Base-by-base conservation (phyloP, 2,888 invertebrate species). In the Litoditis marina region DNA sequence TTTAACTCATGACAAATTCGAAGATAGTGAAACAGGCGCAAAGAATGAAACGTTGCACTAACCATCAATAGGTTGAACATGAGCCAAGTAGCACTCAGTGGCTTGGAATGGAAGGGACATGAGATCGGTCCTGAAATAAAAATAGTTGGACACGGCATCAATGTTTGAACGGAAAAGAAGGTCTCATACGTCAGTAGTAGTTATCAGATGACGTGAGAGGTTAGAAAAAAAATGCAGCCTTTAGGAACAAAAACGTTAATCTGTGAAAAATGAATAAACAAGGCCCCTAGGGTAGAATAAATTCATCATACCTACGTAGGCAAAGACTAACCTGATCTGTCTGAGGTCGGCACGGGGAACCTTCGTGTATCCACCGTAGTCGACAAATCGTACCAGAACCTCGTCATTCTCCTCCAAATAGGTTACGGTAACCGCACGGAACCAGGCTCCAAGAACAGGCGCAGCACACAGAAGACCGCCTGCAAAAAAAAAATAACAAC, bases 31-130 rank as follows among this genome's bases (percentile, higher is more conserved):
- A n/a, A n/a, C n/a, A n/a, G n/a, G n/a, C 19, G 25, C 8, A 5
- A 44, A 44, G 16, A 5, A 44, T 44, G 5, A 54, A 39, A 28
- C 11, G 25, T 11, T 7, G n/a, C 44, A 83, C 83, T 84, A 85
- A 89, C 92, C 89, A 82, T 88, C 88, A 62, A 88, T 86, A 61
- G 93, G 91, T 84, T 88, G 88, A 77, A 94, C 88, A 85, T 92
- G 90, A n/a, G 92, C 92, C 82, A 98, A 86, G 83, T 90, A 88
- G 83, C 94, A 92, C 87, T 98, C 96, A 53, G 92, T 90, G 63
- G 95, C 92, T 88, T 96, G 95, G 88, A 96, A 96, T 58, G 96
- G 96, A 84, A 95, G 87, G 63, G 89, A 87, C 88, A 94, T 90
- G 84, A 93, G 94, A 85, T 96, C 94, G 59, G 89, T 89, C 78